Percentiles rank a stretch among this genome's conserved stretches.
Conservation (phyloP, 2,797 vertebrate species). For the Chiloscyllium punctatum region DNA sequence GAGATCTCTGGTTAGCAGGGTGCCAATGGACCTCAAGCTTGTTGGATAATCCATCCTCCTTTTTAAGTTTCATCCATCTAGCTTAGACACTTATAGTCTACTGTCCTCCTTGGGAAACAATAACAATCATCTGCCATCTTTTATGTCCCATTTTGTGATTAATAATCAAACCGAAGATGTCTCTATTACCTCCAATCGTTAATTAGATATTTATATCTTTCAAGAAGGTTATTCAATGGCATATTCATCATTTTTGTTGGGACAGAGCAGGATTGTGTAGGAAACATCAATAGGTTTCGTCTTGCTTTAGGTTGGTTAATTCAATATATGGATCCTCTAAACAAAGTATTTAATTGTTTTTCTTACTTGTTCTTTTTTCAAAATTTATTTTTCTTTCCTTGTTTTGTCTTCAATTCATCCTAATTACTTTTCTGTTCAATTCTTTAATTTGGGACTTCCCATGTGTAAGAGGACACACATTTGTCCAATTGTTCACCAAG, state of each 20-base stretch:
- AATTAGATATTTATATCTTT: neutral
- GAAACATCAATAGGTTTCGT: neutral
- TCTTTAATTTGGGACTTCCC: neutral
- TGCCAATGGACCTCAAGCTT: too few relatives aligned
- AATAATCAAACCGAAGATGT: neutral
- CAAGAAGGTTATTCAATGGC: neutral
- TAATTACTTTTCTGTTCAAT: neutral
- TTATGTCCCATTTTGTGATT: neutral
- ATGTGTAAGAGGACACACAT: neutral
- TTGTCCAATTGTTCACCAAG: neutral
- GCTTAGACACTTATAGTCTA: neutral
- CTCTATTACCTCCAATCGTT: neutral
- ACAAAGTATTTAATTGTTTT: neutral
- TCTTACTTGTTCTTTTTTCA: neutral
- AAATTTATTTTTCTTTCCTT: neutral
- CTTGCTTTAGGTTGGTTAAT: neutral
- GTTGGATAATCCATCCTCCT: too few relatives aligned
- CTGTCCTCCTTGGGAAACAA: neutral
- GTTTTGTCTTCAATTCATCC: neutral
- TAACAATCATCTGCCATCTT: neutral
- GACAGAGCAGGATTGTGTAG: neutral
- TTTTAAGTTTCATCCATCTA: neutral
- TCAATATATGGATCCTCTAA: neutral
- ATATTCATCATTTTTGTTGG: neutral
- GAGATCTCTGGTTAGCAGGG: too few relatives aligned